Base-by-base conservation (phyloP, 2,797 vertebrate genomes). In the Tarsius wallacei region DNA sequence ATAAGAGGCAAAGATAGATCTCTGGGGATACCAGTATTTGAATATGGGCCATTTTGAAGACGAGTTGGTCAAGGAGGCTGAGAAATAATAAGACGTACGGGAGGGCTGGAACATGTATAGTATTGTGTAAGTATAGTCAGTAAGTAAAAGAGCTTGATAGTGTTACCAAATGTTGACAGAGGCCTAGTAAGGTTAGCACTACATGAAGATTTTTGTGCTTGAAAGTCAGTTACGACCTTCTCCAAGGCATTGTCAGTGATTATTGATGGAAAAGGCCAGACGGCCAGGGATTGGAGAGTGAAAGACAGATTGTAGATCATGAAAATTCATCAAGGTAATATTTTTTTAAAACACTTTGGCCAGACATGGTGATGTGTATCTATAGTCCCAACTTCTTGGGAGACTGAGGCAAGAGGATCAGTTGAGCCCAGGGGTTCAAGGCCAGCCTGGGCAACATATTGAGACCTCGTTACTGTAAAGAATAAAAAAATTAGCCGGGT, bases 301-400 rank as follows among this genome's bases (percentile, higher is more conserved):
- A 84, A 28, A 87, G 77, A 59, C 17, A 22, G 21, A 78, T 26
- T 55, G 7, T 16, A 84, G 70, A 51, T 80, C 12, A 24, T 73
- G 47, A 71, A 61, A 95, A 81, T 74, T 71, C 66, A 78, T 90
- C 55, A 88, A 57, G 49, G 11, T 81, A 42, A 73, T 94, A 70
- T 88, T 86, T 81, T 81, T 85, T 49, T 17, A 61, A 19, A 21
- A 12, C n/a, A 2, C 19, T 22, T 19, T 70, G 66, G 5, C n/a
- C 36, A 1, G 9, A 36, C 36, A 19, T 33, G 36, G 19, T 70
- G 66, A n/a, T 5, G 22, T 70, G 33, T 4, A 33, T 5, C n/a
- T 70, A 33, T 70, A 70, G 66, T 36, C 17, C n/a, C 19, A 70
- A 10, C 66, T 70, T 10, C 66, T 70, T 70, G 66, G 19, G n/a